Percentiles rank a stretch among this genome's conserved stretches.
These are phyloP conservation scores for Chaetoderma sp. DNA, from an alignment of 2,888 invertebrate species.

Conservation along the genomic window DNA sequence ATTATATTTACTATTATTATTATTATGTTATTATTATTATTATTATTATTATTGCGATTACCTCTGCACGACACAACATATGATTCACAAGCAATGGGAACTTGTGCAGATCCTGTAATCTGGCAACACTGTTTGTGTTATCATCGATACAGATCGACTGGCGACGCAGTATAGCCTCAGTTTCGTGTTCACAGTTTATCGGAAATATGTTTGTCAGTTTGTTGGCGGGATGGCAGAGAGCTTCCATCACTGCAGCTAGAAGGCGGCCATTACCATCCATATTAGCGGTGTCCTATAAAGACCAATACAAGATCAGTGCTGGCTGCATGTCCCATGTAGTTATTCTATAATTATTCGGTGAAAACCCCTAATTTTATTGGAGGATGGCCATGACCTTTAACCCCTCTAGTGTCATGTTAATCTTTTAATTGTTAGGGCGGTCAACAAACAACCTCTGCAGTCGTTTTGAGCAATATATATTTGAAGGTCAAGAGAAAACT, in stretches of 20 bases:
- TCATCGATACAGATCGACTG: slow-evolving; percentile 62
- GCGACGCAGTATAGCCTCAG: slow-evolving; percentile 61
- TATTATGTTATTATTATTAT: too few species aligned
- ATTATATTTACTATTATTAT: too few species aligned
- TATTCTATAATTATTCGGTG: neutral
- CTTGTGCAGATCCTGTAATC: slow-evolving; percentile 77
- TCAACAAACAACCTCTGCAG: too few species aligned
- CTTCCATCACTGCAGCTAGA: slow-evolving; percentile 84
- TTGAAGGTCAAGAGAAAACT: too few species aligned
- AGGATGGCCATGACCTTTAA: too few species aligned
- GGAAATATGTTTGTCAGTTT: slow-evolving; percentile 82
- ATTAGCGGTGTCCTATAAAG: slow-evolving; percentile 51
- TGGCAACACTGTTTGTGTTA: slow-evolving; percentile 71
- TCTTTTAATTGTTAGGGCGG: neutral
- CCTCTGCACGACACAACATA: slow-evolving; percentile 79
- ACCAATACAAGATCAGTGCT: neutral
- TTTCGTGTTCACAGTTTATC: slow-evolving; percentile 73
- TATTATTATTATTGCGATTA: slow-evolving; percentile 59
- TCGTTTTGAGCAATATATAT: too few species aligned
- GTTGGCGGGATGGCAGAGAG: slow-evolving; percentile 84
- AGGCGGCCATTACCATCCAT: slow-evolving; percentile 74
- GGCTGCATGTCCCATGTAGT: too few species aligned
- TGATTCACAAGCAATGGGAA: slow-evolving; percentile 84
- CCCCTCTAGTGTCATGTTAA: too few species aligned
- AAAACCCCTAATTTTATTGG: neutral